phyloP scores from a whole-genome alignment of 2,113 vertebrate species.

The Prionailurus viverrinus region DNA sequence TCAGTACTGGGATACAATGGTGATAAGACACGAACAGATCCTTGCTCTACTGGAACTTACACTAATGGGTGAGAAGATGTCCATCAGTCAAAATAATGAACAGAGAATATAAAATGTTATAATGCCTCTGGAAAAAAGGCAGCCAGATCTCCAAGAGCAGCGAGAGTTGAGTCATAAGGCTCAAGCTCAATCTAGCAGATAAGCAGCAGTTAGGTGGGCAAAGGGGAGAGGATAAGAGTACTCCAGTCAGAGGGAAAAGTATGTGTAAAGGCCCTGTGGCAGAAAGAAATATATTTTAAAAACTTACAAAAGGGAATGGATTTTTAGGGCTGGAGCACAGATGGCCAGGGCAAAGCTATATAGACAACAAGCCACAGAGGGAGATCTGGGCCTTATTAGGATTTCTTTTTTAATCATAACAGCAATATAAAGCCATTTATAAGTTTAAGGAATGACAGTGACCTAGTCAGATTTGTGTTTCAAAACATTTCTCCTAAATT shows the following conservation, averaged over 20 bases:
- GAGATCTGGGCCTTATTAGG: neutral
- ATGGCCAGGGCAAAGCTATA: neutral
- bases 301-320: neutral
- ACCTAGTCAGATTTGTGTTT: neutral
- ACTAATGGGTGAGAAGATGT: neutral
- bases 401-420: neutral
- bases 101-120: neutral
- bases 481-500: neutral
- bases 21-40: neutral
- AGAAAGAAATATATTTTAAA: constrained; percentile 6
- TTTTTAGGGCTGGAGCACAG: neutral
- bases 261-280: neutral
- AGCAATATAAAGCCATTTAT: neutral
- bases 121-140: constrained; percentile 8
- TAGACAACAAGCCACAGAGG: neutral
- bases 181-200: neutral
- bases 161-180: neutral
- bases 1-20: neutral
- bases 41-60: neutral
- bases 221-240: rapidly evolving
- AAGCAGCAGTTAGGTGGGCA: neutral
- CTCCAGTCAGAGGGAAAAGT: constrained; percentile 56
- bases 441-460: neutral
- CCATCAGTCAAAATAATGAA: constrained; percentile 8
- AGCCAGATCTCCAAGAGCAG: neutral